Evolutionary conservation across 2,797 vertebrate genomes (phyloP), one percentile per base, ranked within the genome.

Genomic region (Coreius guichenoti): DNA sequence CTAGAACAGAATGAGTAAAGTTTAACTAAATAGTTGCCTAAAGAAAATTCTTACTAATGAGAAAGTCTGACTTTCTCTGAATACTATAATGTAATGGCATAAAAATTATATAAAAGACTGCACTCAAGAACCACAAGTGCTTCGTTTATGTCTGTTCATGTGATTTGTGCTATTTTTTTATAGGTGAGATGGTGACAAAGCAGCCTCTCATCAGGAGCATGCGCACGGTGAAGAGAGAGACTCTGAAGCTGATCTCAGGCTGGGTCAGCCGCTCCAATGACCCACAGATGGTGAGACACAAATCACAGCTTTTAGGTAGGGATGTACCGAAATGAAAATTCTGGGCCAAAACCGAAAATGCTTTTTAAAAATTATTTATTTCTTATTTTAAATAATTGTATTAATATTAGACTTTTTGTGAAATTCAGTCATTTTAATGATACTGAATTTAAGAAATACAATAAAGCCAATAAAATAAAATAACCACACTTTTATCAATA

Each of bases 241-340:
- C 98, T 0, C 95, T 99, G 90, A 98, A 99, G 88, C 93, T 99
- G 86, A 99, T 99, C 94, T 99, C 98, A 45, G 98, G 97, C 91
- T 99, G 98, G 97, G 98, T 98, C 92, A 99, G 97, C 95, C 95
- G 98, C 83, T 99, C 98, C 78, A 99, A 96, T 89, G 98, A 99
- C 90, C 97, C 98, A 8, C 97, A 99, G 91, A 98, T 99, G 97
- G 98, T 98, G 93, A 97, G 97, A 92, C 12, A 69, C 51, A 36
- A 9, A 70, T 45, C 26, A 21, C 73, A 61, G 56, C 51, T 45
- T 81, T 29, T 81, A 29, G n/a, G 39, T 67, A 61, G 56, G 56
- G 56, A 26, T 61, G 56, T 23, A 61, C 56, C 1, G 23, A 61
- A n/a, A 26, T 13, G 56, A 61, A 61, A 61, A 5, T 61, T 61